A percentile compares a stretch with the other conserved stretches of the same genome.
These are phyloP conservation scores for Acromyrmex charruanus DNA, from an alignment of 1,140 invertebrate genomes.

Conservation along the genomic window DNA sequence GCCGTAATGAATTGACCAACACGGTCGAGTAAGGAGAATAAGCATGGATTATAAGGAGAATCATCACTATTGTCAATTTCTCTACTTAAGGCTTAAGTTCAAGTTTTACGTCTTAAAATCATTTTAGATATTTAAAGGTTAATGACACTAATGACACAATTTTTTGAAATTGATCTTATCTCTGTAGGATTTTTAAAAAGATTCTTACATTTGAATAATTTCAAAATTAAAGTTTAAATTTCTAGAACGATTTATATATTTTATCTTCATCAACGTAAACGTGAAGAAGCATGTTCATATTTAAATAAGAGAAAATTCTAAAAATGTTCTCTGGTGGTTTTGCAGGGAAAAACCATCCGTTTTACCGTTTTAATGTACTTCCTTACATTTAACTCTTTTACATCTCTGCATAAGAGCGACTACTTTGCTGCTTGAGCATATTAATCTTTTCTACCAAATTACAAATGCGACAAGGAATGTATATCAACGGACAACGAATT, in stretches of 20 bases:
- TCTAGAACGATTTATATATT: no score
- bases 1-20: no score
- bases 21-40: no score
- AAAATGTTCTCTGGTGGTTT: not conserved
- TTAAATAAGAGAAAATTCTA: not conserved
- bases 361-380: not conserved
- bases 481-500: not conserved
- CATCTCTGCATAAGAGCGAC: not conserved
- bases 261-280: not conserved
- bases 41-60: no score
- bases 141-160: not conserved
- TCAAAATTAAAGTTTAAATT: not conserved
- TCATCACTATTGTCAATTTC: no score
- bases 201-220: not conserved
- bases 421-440: not conserved
- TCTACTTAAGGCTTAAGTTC: no score
- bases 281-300: slow-evolving; percentile 3
- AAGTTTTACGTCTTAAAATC: no score
- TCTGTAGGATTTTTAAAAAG: not conserved
- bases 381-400: slow-evolving; percentile 11
- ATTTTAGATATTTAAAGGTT: no score
- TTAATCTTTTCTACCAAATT: slow-evolving; percentile 24
- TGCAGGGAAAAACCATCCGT: not conserved
- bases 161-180: not conserved
- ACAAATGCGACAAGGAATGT: not conserved